Base-by-base conservation (phyloP, 2,888 invertebrate genomes). In the Andrena dorsata region DNA sequence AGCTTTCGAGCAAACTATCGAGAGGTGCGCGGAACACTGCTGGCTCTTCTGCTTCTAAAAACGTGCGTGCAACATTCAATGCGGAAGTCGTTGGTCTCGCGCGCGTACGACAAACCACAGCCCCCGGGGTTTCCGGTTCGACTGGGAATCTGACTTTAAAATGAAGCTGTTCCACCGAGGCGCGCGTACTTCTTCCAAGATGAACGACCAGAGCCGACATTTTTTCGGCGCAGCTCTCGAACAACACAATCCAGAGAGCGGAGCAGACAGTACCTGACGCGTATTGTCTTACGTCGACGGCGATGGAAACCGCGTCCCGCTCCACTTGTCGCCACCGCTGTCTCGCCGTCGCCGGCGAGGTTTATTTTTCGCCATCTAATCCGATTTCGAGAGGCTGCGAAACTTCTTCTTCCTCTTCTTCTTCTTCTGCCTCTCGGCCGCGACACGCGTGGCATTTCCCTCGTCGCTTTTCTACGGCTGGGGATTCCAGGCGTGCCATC, bases 401-500 rank as follows among this genome's bases (percentile, higher is more conserved):
- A 56, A 41, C 41, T 23, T 78, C 28, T 66, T 56, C 13, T 35
- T 47, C 41, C n/a, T 53, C 13, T 32, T 47, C 35, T 23, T 76
- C 26, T 65, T 56, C 13, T 35, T 47, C 41, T 41, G 41, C 28
- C 60, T 30, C 58, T 51, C 20, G 26, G 26, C 28, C 28, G 53
- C 63, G 63, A 23, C 84, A 69, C 61, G 41, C 75, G 70, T 23
- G 75, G 60, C 60, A 64, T 68, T 71, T 68, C 63, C 69, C 68
- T 30, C 41, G 56, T 10, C n/a, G 58, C 58, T 58, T 70, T 63
- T 75, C 65, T 51, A 5, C 60, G 68, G 28, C 13, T 16, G 47
- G 41, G 76, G 41, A 82, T 86, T 85, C 85, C 70, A 61, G 56
- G 80, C 80, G 61, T 65, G 75, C 85, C 80, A 78, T 78, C 76